Evolutionary conservation across 1,140 invertebrate genomes (phyloP), one percentile per base, ranked within the genome.

Genomic region (Sitobion miscanthi): DNA sequence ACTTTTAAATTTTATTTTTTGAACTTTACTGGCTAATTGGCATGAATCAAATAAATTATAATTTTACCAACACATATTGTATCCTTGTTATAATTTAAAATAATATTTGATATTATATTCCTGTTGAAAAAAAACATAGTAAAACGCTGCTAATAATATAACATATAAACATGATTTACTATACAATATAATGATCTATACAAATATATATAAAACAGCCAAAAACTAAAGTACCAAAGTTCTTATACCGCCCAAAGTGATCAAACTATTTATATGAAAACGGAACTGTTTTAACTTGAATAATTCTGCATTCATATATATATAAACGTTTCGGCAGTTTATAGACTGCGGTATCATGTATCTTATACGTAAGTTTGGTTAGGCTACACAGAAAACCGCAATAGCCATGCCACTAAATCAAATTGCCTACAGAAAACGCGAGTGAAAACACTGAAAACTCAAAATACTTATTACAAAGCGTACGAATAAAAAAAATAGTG

Each of bases 381-480:
- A 17, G 23, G 1, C 25, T 6, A 30, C 11, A 42, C 14, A 42
- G 1, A 1, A 86, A 86, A 86, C 42, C 85, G 9, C 25, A 86
- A 30, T 20, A n/a, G 23, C 83, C 83, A 54, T 54, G 35, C 7
- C 77, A 83, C 21, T 83, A 83, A 83, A 83, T 42, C 20, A 38
- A 38, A 38, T 20, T 42, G 77, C 5, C 14, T 83, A 17, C 21
- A 25, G 14, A 30, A 86, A 86, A 86, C 42, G 21, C 23, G 11
- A 47, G 85, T 47, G 85, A 86, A 86, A 86, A 86, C 17, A 38
- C 35, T 86, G 85, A 86, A 86, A 86, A 86, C 35, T 83, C 35
- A 47, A 47, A 86, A 47, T 45, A 30, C 25, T 47, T 6, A 86
- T 86, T 86, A 86, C 23, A 86, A 42, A 86, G 25, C 45, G 42